phyloP scores from a whole-genome alignment of 1,140 invertebrate genomes.

The Drosophila pectinifera region DNA sequence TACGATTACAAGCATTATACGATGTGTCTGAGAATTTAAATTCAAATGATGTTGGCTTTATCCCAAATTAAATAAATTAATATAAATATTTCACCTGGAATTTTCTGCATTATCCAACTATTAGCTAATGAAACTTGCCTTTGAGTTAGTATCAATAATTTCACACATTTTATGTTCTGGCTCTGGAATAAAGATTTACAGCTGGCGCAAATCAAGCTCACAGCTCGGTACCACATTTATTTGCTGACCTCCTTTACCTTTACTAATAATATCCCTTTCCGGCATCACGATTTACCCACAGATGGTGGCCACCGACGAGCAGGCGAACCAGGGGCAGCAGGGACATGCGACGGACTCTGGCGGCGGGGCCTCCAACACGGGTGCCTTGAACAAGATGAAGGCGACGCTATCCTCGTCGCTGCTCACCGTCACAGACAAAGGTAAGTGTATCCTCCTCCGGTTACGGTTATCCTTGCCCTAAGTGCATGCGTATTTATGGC shows the following conservation, averaged over 20 bases:
- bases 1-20: constrained; percentile 30
- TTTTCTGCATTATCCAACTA: not conserved
- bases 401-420: constrained; percentile 92
- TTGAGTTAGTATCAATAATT: constrained; percentile 26
- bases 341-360: constrained; percentile 85
- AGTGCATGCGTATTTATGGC: constrained; percentile 77
- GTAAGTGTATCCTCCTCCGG: constrained; percentile 84
- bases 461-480: constrained; percentile 35
- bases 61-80: no score
- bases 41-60: no score
- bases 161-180: constrained; percentile 23
- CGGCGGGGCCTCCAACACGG: constrained; percentile 74
- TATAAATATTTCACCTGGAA: no score
- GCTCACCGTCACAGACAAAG: constrained; percentile 92
- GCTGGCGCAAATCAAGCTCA: constrained; percentile 58
- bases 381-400: constrained; percentile 91
- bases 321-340: constrained; percentile 86
- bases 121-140: constrained; percentile 1
- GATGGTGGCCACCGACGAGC: constrained; percentile 92
- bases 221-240: constrained; percentile 39
- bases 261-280: constrained; percentile 4
- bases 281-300: constrained; percentile 48
- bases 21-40: not conserved
- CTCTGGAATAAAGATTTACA: constrained; percentile 57
- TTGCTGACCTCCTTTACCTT: constrained; percentile 5